Percentiles rank a stretch among this genome's conserved stretches.
Evolutionary conservation across 92 coral and sea anemone genomes (phyloP).

Genomic region (Palythoa caribaeorum): DNA sequence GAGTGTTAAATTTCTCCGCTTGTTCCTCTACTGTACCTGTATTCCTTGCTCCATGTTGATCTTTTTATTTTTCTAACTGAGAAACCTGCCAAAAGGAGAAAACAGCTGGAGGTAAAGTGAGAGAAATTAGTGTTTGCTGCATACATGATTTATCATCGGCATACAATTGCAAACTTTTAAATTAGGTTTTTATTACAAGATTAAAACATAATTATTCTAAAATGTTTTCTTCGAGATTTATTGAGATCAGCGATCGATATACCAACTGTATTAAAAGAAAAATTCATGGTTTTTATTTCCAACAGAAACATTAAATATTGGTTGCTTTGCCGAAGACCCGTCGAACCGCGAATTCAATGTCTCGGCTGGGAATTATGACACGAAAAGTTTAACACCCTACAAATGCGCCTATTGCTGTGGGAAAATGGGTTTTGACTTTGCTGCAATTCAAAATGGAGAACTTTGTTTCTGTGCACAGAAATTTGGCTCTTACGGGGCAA

Average conservation of each 20-base stretch:
- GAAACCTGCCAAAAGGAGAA: neutral
- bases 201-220: neutral
- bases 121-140: neutral
- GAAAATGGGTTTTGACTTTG: constrained; percentile 55
- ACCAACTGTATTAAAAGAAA: neutral
- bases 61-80: no score
- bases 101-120: neutral
- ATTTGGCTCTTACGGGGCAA: constrained; percentile 56
- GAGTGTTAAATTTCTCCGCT: no score
- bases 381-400: constrained; percentile 61
- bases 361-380: constrained; percentile 84
- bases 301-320: constrained; percentile 77
- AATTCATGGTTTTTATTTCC: neutral
- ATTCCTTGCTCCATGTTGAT: no score
- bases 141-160: neutral
- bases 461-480: constrained; percentile 79
- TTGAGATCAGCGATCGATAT: neutral
- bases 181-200: neutral
- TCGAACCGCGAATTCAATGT: constrained; percentile 65
- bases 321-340: constrained; percentile 74
- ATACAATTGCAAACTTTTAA: neutral
- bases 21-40: no score
- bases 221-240: neutral
- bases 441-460: constrained; percentile 85
- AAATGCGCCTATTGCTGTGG: constrained; percentile 76